phyloP scores from a whole-genome alignment of 2,113 vertebrate species.

The Bubalus kerabau region DNA sequence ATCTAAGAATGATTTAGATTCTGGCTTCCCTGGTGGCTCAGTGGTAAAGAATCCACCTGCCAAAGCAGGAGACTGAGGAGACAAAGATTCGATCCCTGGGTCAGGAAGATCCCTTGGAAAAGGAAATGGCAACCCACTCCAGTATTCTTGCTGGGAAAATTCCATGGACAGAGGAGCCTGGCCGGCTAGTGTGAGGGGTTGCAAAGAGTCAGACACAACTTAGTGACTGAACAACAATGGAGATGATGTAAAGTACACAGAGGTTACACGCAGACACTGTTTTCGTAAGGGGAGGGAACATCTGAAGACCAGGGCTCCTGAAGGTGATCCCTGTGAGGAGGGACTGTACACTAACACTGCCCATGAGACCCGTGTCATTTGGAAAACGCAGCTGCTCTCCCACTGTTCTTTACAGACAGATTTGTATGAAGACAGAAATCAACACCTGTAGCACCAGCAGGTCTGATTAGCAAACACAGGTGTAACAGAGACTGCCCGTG shows the following conservation, averaged over 20 bases:
- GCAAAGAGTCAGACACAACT: not conserved
- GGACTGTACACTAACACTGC: not conserved
- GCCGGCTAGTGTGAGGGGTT: not conserved
- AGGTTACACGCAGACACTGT: not conserved
- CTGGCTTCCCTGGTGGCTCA: not conserved
- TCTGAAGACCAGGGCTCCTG: not conserved
- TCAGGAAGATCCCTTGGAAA: not conserved
- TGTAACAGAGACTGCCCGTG: not conserved
- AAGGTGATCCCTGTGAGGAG: not conserved
- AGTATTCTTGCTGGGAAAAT: not conserved
- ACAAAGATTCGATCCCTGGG: not conserved
- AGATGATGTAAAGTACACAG: not conserved
- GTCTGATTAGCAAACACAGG: slow-evolving; percentile 3
- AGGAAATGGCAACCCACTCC: not conserved
- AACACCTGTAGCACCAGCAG: not conserved
- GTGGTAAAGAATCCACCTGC: not conserved
- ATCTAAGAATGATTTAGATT: not conserved
- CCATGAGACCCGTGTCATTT: not conserved
- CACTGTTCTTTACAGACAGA: not conserved
- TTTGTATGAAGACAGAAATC: not conserved
- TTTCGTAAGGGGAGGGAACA: not conserved
- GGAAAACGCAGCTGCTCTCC: not conserved
- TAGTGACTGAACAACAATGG: not conserved
- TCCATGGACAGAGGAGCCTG: not conserved
- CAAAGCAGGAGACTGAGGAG: not conserved